Evolutionary conservation across 2,797 vertebrate species (phyloP).

Genomic region (Eulemur coronatus): DNA sequence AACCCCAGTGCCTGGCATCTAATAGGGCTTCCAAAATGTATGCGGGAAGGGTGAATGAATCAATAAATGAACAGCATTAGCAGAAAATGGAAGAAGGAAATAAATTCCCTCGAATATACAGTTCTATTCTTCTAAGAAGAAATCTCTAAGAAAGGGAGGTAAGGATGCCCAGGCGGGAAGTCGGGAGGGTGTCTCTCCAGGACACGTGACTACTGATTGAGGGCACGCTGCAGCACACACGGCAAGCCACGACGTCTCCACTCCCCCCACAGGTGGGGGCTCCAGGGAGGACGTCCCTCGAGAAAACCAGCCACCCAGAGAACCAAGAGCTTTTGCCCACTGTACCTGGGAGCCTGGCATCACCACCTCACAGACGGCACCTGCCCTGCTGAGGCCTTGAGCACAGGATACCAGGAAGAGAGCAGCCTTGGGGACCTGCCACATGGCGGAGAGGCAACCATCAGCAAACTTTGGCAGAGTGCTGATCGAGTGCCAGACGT

Average conservation of each 20-base stretch:
- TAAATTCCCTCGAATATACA: not conserved
- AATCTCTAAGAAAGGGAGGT: not conserved
- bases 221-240: not conserved
- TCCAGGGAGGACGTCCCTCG: not conserved
- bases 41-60: not conserved
- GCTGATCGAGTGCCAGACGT: rapidly evolving
- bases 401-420: not conserved
- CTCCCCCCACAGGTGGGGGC: rapidly evolving
- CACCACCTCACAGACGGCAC: not conserved
- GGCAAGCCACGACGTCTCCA: not conserved
- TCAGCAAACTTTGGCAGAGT: not conserved
- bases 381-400: not conserved
- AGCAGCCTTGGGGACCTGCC: not conserved
- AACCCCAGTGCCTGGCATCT: not conserved
- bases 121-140: not conserved
- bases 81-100: not conserved
- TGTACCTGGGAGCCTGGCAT: not conserved
- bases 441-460: not conserved
- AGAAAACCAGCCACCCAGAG: not conserved
- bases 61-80: not conserved
- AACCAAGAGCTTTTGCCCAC: not conserved
- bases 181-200: rapidly evolving
- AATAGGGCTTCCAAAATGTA: not conserved
- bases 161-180: not conserved
- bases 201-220: too few relatives aligned